Base-by-base conservation (phyloP, 2,113 vertebrate species). In the Chlorocebus sabaeus region DNA sequence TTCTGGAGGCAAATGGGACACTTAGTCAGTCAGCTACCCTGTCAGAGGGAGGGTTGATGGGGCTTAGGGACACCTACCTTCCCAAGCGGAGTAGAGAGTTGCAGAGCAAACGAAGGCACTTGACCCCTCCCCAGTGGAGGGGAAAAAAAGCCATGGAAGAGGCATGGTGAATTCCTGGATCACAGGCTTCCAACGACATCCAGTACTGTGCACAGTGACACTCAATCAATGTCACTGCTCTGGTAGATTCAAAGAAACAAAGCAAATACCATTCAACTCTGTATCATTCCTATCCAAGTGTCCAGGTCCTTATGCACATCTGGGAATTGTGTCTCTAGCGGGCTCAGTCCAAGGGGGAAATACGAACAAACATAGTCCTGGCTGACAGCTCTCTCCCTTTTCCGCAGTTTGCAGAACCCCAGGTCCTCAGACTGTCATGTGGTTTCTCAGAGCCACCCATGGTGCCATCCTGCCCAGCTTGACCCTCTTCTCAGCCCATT, bases 221-320 rank as follows among this genome's bases (percentile, higher is more conserved):
- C 23, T 43, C 25, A 55, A 1, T 27, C 50, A n/a, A 0, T 43
- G 30, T 57, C 32, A 59, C 9, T 90, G 52, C 23, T 73, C 48
- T 20, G 30, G 38, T 18, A 93, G 40, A 90, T 2, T 32, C 55
- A 84, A 81, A 93, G 32, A 91, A 67, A 89, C 45, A 70, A 90
- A 82, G 52, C 59, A 82, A 87, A 23, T 8, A 6, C 4, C 17
- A 86, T 73, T 82, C 27, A 68, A 52, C 8, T 86, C 23, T 20
- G 4, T 68, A 20, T 45, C 35, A 70, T 64, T 88, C 4, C 40
- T 25, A 43, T n/a, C 25, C 35, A 59, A 25, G 38, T 45, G 16
- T 72, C 18, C 38, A 79, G 75, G 50, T 8, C 22, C 40, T 96
- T 90, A 27, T 27, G 9, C 18, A 32, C 18, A 35, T 30, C 78